A percentile compares a stretch with the other conserved stretches of the same genome.
phyloP scores from a whole-genome alignment of 2,888 invertebrate genomes.

The Bombylius major region DNA sequence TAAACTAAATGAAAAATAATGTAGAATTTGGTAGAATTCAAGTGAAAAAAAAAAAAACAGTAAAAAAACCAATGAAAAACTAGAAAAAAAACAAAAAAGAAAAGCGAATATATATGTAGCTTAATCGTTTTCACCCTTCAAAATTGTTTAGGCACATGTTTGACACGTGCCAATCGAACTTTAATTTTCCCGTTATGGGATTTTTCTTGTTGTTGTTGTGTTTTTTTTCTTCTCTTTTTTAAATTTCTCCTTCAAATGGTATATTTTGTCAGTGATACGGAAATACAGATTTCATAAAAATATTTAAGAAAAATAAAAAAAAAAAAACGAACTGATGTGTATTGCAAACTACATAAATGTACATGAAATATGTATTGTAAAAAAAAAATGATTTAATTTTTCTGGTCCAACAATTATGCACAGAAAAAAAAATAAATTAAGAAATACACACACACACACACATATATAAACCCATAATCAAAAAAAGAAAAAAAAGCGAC shows the following conservation, averaged over 20 bases:
- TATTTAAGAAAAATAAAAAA: too few species aligned
- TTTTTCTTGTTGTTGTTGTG: too few species aligned
- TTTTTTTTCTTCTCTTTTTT: too few species aligned
- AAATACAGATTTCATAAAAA: neutral
- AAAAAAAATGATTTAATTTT: too few species aligned
- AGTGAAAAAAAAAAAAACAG: neutral
- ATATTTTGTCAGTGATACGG: neutral
- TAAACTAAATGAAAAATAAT: too few species aligned
- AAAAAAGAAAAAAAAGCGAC: too few species aligned
- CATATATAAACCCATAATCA: too few species aligned
- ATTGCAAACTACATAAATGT: neutral
- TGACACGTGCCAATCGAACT: neutral
- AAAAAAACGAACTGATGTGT: neutral
- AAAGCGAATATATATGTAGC: neutral
- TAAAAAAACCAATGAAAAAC: neutral
- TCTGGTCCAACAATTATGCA: too few species aligned
- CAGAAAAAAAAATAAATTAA: too few species aligned
- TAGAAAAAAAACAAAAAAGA: neutral
- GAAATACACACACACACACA: too few species aligned
- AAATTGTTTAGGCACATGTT: neutral
- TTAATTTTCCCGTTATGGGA: neutral
- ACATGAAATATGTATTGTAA: neutral
- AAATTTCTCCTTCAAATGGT: too few species aligned
- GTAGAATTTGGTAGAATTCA: neutral
- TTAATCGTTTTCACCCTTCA: neutral